These are phyloP conservation scores for Cerceris rybyensis DNA, from an alignment of 2,888 invertebrate species.

Conservation along the genomic window DNA sequence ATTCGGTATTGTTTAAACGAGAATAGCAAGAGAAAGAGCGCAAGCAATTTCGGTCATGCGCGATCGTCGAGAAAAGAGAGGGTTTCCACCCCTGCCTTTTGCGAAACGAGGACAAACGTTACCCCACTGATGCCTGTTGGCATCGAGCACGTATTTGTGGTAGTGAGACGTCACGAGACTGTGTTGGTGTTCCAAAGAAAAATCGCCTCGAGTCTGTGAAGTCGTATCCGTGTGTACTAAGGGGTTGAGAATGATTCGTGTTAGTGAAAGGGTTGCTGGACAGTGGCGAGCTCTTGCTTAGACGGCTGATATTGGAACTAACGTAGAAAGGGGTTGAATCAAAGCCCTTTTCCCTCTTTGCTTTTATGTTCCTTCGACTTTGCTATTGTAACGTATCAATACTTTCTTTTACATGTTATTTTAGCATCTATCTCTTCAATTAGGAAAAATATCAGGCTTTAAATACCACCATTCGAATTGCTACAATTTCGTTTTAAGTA, in stretches of 20 bases:
- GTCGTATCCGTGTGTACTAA: constrained; percentile 73
- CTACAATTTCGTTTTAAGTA: not conserved
- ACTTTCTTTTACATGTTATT: not conserved
- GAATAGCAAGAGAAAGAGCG: constrained; percentile 54
- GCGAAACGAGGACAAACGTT: constrained; percentile 58
- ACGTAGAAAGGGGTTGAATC: constrained; percentile 55
- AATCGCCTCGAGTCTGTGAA: constrained; percentile 71
- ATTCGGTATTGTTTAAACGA: constrained; percentile 33
- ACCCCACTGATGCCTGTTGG: constrained; percentile 61
- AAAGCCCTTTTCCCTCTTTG: constrained; percentile 42
- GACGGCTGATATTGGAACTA: constrained; percentile 78
- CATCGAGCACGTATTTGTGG: constrained; percentile 64
- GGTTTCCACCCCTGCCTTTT: constrained; percentile 41
- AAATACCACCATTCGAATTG: not conserved
- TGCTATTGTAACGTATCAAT: not conserved
- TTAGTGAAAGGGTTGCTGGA: constrained; percentile 80
- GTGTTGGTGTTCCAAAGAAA: constrained; percentile 79
- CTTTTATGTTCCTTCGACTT: constrained; percentile 6
- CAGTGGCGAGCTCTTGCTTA: constrained; percentile 82
- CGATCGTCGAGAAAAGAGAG: constrained; percentile 72
- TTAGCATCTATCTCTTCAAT: not conserved
- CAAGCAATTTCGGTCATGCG: constrained; percentile 71
- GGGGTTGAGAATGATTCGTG: constrained; percentile 72
- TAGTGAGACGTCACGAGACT: constrained; percentile 67
- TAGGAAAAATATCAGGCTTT: not conserved